Evolutionary conservation across 2,797 vertebrate genomes (phyloP).

Genomic region (Hylomyscus alleni): DNA sequence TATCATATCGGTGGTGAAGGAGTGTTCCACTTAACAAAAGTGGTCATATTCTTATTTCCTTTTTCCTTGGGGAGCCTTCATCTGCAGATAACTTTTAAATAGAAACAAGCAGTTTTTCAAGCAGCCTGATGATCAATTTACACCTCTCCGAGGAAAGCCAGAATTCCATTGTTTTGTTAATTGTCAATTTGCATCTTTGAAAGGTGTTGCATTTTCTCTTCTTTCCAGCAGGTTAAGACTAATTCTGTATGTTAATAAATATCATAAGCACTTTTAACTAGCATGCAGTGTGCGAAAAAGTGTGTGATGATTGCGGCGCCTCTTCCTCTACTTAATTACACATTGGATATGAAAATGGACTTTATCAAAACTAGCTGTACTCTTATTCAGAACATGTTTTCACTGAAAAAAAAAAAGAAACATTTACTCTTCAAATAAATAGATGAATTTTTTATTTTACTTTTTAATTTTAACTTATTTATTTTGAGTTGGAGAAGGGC

Average conservation of each 20-base stretch:
- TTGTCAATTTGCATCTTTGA: constrained; percentile 92
- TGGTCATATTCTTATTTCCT: constrained; percentile 41
- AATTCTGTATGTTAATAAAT: constrained; percentile 88
- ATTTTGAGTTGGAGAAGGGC: background rate
- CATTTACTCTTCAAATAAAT: constrained; percentile 50
- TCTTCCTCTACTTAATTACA: constrained; percentile 78
- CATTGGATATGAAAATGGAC: constrained; percentile 66
- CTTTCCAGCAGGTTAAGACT: constrained; percentile 89
- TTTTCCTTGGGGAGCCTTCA: constrained; percentile 82
- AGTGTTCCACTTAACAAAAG: constrained; percentile 47
- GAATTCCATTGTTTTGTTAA: constrained; percentile 91
- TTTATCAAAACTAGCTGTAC: constrained; percentile 69
- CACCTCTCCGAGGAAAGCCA: constrained; percentile 89
- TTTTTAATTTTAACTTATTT: background rate
- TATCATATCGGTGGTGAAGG: background rate
- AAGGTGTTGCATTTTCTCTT: constrained; percentile 90
- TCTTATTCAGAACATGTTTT: constrained; percentile 55
- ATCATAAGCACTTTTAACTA: constrained; percentile 80
- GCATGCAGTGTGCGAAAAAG: constrained; percentile 80
- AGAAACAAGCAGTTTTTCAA: constrained; percentile 84
- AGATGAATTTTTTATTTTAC: constrained; percentile 47
- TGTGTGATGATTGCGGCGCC: constrained; percentile 68
- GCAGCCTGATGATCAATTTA: constrained; percentile 89
- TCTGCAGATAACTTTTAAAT: constrained; percentile 86
- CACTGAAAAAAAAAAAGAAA: background rate